phyloP scores from a whole-genome alignment of 2,113 vertebrate species.

The Pomatostomus ruficeps region DNA sequence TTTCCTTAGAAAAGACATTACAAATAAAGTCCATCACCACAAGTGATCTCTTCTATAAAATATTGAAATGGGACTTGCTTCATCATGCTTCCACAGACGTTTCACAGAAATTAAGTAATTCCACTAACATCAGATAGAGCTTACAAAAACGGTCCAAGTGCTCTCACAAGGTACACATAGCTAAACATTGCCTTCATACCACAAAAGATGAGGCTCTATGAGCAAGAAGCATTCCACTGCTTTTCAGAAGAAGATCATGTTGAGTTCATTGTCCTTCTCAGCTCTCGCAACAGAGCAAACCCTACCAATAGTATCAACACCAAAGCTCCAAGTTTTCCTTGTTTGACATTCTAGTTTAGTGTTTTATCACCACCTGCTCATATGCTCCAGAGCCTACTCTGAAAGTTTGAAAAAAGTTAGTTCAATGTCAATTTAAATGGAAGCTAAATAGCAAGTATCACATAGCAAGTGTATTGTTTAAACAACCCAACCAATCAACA shows the following conservation, averaged over 20 bases:
- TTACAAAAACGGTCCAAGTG: background rate
- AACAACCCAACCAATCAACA: background rate
- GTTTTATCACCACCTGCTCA: slow-evolving; percentile 95
- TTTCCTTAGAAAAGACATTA: background rate
- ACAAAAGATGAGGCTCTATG: background rate
- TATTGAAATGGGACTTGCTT: background rate
- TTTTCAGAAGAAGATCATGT: background rate
- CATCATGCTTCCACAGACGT: background rate
- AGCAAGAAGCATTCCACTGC: background rate
- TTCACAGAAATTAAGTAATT: background rate
- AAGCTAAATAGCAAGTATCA: background rate
- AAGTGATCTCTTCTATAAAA: background rate
- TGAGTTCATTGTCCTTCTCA: background rate
- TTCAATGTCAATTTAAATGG: background rate
- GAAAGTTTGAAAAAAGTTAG: background rate
- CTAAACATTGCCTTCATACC: background rate
- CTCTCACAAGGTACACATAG: background rate
- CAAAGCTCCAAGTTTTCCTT: background rate
- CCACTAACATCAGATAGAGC: background rate
- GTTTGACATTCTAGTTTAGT: slow-evolving; percentile 55
- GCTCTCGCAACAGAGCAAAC: background rate
- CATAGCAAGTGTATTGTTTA: background rate
- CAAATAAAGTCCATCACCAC: background rate
- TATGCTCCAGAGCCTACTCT: slow-evolving; percentile 86
- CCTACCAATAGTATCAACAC: background rate